These are phyloP conservation scores for Hipparchia sbordonii DNA, from an alignment of 2,888 invertebrate species.

Conservation along the genomic window DNA sequence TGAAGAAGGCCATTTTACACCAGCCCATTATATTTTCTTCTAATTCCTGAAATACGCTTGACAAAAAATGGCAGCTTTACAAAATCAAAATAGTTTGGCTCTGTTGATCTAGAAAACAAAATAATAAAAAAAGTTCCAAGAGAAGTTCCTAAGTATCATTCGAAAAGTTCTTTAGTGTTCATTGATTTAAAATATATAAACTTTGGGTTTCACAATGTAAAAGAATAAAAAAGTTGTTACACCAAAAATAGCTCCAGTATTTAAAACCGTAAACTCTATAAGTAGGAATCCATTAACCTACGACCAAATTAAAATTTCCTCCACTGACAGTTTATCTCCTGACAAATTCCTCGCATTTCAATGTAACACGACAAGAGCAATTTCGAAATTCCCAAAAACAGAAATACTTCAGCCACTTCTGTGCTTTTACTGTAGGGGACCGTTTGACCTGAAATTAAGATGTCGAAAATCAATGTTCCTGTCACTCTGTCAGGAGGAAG, in stretches of 20 bases:
- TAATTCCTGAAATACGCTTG: too few relatives aligned
- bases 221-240: not conserved
- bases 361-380: conserved; percentile 38
- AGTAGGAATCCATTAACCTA: conserved; percentile 30
- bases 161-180: too few relatives aligned
- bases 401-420: conserved; percentile 53
- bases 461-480: conserved; percentile 74
- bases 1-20: too few relatives aligned
- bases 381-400: conserved; percentile 50
- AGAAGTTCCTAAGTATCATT: too few relatives aligned
- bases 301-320: conserved; percentile 37
- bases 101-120: too few relatives aligned
- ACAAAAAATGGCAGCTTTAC: too few relatives aligned
- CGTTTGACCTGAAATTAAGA: conserved; percentile 81
- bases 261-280: conserved; percentile 19
- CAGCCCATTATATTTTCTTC: too few relatives aligned
- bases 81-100: too few relatives aligned
- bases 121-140: too few relatives aligned
- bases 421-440: conserved; percentile 46
- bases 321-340: conserved; percentile 41
- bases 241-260: conserved; percentile 14
- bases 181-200: too few relatives aligned
- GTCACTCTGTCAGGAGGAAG: conserved; percentile 58
- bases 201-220: too few relatives aligned
- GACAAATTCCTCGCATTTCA: conserved; percentile 46